These are phyloP conservation scores for Lutraria rhynchaena DNA, from an alignment of 1,140 invertebrate species.

Conservation along the genomic window DNA sequence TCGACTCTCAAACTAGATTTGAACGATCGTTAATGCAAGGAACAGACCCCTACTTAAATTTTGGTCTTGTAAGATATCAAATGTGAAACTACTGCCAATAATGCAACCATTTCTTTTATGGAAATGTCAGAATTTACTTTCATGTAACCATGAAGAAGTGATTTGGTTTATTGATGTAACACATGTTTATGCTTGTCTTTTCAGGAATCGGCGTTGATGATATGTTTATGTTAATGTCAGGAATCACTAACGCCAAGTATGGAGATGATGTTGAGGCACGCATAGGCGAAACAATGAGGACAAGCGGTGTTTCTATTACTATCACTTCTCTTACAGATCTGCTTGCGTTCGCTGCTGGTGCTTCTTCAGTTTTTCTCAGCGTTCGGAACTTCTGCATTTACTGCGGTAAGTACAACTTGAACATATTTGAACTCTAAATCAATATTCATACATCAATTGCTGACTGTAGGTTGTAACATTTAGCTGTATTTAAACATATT, in stretches of 20 bases:
- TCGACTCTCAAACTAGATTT: not conserved
- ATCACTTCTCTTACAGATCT: conserved; percentile 98
- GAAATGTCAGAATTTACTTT: not conserved
- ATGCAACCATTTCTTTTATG: too few relatives aligned
- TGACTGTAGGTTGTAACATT: not conserved
- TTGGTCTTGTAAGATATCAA: not conserved
- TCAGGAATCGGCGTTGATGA: conserved; percentile 97
- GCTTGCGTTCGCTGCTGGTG: conserved; percentile 96
- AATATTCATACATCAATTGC: not conserved
- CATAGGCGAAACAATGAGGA: conserved; percentile 93
- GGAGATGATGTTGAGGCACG: conserved; percentile 88
- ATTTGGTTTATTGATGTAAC: not conserved
- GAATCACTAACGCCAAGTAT: conserved; percentile 74
- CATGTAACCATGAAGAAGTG: not conserved
- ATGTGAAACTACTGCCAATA: not conserved
- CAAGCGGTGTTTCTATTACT: conserved; percentile 98
- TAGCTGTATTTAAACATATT: too few relatives aligned
- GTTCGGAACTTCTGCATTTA: conserved; percentile 98
- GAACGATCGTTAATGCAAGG: too few relatives aligned
- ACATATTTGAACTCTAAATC: not conserved
- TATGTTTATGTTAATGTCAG: conserved; percentile 96
- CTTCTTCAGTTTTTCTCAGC: conserved; percentile 95
- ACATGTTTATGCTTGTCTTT: not conserved
- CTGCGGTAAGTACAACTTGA: conserved; percentile 49
- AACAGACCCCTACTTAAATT: too few relatives aligned